These are phyloP conservation scores for Prionailurus viverrinus DNA, from an alignment of 2,113 vertebrate genomes.

Conservation along the genomic window DNA sequence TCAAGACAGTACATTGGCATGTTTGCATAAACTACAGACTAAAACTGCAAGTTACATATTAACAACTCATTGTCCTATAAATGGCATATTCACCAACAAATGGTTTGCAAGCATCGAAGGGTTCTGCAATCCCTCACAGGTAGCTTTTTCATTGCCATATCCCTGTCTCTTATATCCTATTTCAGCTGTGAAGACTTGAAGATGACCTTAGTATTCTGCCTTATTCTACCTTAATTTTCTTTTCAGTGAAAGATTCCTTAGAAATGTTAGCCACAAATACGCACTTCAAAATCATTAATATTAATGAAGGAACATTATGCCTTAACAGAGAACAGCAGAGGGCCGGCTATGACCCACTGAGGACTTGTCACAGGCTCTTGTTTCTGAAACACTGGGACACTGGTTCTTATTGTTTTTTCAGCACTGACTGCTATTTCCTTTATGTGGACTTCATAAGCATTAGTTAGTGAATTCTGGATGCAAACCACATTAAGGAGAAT, in stretches of 20 bases:
- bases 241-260: not conserved
- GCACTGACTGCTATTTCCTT: not conserved
- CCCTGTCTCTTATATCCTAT: not conserved
- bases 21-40: slow-evolving; percentile 18
- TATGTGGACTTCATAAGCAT: not conserved
- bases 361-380: not conserved
- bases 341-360: not conserved
- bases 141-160: not conserved
- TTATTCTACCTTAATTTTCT: not conserved
- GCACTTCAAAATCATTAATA: slow-evolving; percentile 24
- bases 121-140: not conserved
- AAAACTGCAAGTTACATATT: not conserved
- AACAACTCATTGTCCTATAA: slow-evolving; percentile 10
- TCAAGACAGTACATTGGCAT: not conserved
- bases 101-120: not conserved
- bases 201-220: not conserved
- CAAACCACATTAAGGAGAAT: not conserved
- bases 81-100: not conserved
- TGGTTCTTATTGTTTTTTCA: not conserved
- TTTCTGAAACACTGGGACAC: not conserved
- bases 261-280: not conserved
- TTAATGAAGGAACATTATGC: not conserved
- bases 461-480: not conserved
- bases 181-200: not conserved
- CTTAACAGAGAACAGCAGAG: not conserved